phyloP scores from a whole-genome alignment of 2,888 invertebrate species.

The Abrostola triplasia region DNA sequence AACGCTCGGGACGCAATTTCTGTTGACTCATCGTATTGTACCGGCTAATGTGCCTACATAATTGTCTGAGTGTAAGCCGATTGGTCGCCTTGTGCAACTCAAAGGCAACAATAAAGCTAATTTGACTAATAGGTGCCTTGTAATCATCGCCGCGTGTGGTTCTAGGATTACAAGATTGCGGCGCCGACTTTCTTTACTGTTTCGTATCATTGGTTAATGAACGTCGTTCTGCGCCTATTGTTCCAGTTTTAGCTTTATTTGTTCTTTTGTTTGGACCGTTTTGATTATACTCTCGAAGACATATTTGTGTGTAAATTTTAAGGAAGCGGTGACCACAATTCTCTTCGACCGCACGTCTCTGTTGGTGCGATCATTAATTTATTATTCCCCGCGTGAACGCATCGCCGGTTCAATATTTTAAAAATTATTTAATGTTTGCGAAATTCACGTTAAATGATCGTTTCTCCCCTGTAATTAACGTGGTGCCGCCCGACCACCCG shows the following conservation, averaged over 20 bases:
- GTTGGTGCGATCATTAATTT: constrained; percentile 75
- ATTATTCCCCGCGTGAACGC: constrained; percentile 82
- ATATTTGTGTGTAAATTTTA: constrained; percentile 45
- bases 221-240: constrained; percentile 80
- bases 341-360: constrained; percentile 51
- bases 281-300: constrained; percentile 37
- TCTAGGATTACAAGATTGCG: constrained; percentile 83
- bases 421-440: constrained; percentile 84
- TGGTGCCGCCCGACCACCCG: constrained; percentile 81
- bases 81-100: constrained; percentile 81
- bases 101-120: constrained; percentile 86
- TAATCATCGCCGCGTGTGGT: constrained; percentile 88
- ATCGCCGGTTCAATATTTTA: constrained; percentile 77
- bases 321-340: constrained; percentile 40
- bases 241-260: constrained; percentile 75
- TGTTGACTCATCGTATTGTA: constrained; percentile 87
- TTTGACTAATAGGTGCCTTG: constrained; percentile 88
- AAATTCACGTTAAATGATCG: constrained; percentile 85
- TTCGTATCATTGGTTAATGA: constrained; percentile 76
- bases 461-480: constrained; percentile 84
- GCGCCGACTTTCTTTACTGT: constrained; percentile 72
- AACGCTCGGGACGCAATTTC: constrained; percentile 82
- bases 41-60: constrained; percentile 77
- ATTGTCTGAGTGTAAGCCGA: constrained; percentile 86
- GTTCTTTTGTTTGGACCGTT: constrained; percentile 56